Base-by-base conservation (phyloP, 2,113 vertebrate species). In the Synodontis membranacea region DNA sequence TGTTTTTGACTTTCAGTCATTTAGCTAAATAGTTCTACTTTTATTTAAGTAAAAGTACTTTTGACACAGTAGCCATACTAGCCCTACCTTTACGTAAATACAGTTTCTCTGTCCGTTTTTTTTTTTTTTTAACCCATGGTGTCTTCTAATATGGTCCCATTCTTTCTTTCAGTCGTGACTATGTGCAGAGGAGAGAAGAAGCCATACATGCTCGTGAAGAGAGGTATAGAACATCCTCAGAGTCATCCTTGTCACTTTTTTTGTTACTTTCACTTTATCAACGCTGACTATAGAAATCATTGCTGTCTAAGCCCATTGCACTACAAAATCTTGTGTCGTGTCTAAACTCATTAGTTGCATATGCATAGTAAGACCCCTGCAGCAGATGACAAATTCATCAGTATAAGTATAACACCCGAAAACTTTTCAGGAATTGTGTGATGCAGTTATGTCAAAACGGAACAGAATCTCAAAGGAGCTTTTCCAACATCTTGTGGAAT, bases 111-210 rank as follows among this genome's bases (percentile, higher is more conserved):
- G 19, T 23, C 39, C 14, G n/a, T n/a, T n/a, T n/a, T n/a, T n/a
- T n/a, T n/a, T n/a, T n/a, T 42, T 72, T 44, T 44, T 25, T 4
- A 19, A 23, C 11, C 8, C 3, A 8, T 28, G 2, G 2, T 70
- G 37, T 3, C 23, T 46, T 44, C 23, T 46, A 28, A 74, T 23
- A 46, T 87, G 50, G 54, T 92, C 85, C 48, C 72, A 88, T 39
- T 28, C 17, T 80, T 42, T 89, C 56, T 86, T 91, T 83, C 89
- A 99, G 98, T 94, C 97, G 95, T 3, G 96, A 97, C 87, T 96
- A 96, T 91, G 93, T 95, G 89, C 97, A 98, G 87, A 98, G 97
- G 94, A 96, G 96, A 92, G 97, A 99, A 91, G 97, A 97, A 80
- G 94, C 94, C 58, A 96, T 96, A 93, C 97, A 97, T 90, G 97